Evolutionary conservation across 2,888 invertebrate genomes (phyloP), one percentile per base, ranked within the genome.

Genomic region (Neelides folsomi): DNA sequence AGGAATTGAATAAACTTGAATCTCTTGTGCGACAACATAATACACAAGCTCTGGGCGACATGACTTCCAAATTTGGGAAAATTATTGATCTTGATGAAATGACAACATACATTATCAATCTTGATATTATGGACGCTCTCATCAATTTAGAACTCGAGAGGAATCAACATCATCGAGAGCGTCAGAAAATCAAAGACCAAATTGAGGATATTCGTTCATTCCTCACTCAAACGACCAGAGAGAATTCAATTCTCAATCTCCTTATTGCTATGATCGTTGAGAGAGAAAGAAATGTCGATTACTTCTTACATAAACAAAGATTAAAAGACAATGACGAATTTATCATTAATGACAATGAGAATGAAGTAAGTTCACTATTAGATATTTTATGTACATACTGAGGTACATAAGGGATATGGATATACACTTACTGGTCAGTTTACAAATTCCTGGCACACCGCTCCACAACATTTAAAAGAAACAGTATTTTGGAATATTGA

Each of bases 51-150:
- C 3, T 15, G 39, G 38, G 52, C 36, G 60, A 59, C 19, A 62
- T 62, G 60, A 45, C 56, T 1, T 42, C 55, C 0, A 62, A 62
- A 51, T 64, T 62, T 36, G 62, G 64, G 0, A 49, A 52, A n/a
- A 45, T 58, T 10, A 58, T 64, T 5, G 61, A 64, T 50, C 34
- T 62, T 41, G 64, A 62, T 41, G 53, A 62, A 41, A 42, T 64
- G 1, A 58, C 54, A 44, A 62, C 60, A 3, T 56, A 55, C 5
- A 50, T 60, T 6, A 61, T 64, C 18, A 64, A 64, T 38, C 36
- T 64, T 10, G 61, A 61, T 35, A 52, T 61, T 10, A 41, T 60
- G 2, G 59, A 62, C 27, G 54, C 56, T 18, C 55, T 60, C 13
- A 49, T 56, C 2, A 46, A 56, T n/a, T 40, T 64, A 4, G 62